A percentile compares a stretch with the other conserved stretches of the same genome.
phyloP scores from a whole-genome alignment of 2,888 invertebrate species.

The Abscondita cerata region DNA sequence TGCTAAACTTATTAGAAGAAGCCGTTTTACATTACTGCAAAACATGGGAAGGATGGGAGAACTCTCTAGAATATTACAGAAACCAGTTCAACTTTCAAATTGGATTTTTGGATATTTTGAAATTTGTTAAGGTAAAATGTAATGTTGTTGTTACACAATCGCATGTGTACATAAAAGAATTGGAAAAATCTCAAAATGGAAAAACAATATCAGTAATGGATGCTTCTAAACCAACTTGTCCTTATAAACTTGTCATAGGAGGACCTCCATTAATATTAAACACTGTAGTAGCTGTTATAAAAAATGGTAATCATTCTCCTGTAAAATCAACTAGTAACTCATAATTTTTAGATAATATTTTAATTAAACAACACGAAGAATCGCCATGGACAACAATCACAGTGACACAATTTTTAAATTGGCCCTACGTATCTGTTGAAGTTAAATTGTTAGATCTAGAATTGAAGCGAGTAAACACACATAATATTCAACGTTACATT shows the following conservation, averaged over 20 bases:
- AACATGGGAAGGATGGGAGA: no score
- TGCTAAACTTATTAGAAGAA: no score
- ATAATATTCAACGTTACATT: conserved; percentile 35
- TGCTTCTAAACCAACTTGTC: not conserved
- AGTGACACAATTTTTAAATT: conserved; percentile 33
- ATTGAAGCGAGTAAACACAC: conserved; percentile 28
- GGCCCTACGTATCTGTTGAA: conserved; percentile 33
- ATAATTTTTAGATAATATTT: conserved; percentile 28
- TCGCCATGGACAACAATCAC: conserved; percentile 30
- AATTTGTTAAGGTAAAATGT: no score
- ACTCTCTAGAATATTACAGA: no score
- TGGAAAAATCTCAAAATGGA: no score
- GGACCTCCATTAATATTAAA: conserved; percentile 36
- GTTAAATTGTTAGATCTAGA: conserved; percentile 36
- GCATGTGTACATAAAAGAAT: no score
- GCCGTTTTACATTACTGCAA: no score
- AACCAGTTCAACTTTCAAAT: no score
- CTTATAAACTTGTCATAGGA: conserved; percentile 31
- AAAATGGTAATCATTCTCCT: conserved; percentile 22
- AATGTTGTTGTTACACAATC: no score
- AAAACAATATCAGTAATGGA: no score
- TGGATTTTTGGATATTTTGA: no score
- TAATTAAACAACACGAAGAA: conserved; percentile 33
- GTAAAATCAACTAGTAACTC: no score
- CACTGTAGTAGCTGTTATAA: conserved; percentile 34